phyloP scores from a whole-genome alignment of 2,888 invertebrate genomes.

The Capitulum mitella region DNA sequence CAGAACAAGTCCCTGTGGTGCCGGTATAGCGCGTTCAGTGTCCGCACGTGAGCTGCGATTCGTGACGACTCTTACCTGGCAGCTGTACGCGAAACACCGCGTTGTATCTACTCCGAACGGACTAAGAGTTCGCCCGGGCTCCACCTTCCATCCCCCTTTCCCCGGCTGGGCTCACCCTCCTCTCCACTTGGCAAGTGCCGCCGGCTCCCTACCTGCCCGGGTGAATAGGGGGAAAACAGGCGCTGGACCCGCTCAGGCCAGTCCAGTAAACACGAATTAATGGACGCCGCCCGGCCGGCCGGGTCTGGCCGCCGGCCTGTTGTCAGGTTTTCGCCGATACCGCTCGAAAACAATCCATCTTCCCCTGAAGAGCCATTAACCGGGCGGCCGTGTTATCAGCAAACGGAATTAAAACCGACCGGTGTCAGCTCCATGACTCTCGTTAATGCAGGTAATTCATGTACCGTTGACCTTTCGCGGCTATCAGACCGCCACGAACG shows the following conservation, averaged over 20 bases:
- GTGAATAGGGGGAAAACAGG: background rate
- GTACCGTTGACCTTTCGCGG: no score
- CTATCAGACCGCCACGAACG: no score
- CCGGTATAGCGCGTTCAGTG: no score
- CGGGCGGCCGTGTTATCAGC: background rate
- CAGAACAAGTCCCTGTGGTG: no score
- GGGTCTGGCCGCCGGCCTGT: background rate
- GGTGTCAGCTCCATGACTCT: background rate
- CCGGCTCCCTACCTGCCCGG: background rate
- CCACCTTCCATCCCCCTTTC: no score
- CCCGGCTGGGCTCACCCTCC: no score
- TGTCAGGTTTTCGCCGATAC: background rate
- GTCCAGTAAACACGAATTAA: constrained; percentile 10
- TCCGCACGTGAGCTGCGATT: no score
- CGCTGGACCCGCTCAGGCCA: background rate
- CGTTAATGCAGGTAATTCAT: constrained; percentile 5
- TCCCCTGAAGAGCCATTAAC: background rate
- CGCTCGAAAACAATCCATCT: constrained; percentile 6
- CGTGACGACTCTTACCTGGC: no score
- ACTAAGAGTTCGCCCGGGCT: no score
- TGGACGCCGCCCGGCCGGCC: background rate
- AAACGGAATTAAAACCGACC: background rate
- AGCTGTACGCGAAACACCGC: no score
- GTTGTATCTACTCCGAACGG: no score
- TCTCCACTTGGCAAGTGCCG: background rate